Base-by-base conservation (phyloP, 1,140 invertebrate genomes). In the Drosophila biarmipes region DNA sequence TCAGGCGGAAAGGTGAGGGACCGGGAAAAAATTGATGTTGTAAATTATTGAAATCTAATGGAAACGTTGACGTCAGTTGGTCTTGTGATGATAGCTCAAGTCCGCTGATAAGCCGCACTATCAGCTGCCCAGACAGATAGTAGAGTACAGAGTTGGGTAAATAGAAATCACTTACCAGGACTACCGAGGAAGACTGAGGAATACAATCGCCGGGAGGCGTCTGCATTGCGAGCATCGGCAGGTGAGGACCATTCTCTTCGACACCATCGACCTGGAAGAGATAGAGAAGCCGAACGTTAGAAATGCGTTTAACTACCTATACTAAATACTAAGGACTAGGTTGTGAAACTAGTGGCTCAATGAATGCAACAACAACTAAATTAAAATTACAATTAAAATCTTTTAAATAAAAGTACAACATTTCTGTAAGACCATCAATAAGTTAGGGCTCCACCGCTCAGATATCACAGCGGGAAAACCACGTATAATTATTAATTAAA, bases 141-240 rank as follows among this genome's bases (percentile, higher is more conserved):
- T 24, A 14, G 29, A 10, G 10, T 12, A 31, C 6, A 8, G 29
- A 8, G 15, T 67, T 19, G 19, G 19, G 12, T n/a, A 55, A 17
- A 21, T 40, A 49, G n/a, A 17, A 11, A 21, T 54, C 46, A 91
- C 91, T 97, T 94, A 94, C 96, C 96, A 90, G 96, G 96, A 94
- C 96, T 97, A 92, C 96, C 96, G 92, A 97, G 95, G 94, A 97
- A 97, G 93, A 97, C 96, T 92, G 96, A 97, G 92, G 96, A 97
- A 93, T 97, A 97, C 74, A 97, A 95, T 92, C 96, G 94, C 93
- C 96, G 94, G 91, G 96, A 96, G 61, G 96, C 96, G 91, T 95
- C 95, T 78, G 95, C 94, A 91, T 94, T 95, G 92, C 95, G 93
- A 86, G 95, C 94, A 90, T 97, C 96, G 72, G 96, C 95, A 84